Evolutionary conservation across 2,113 vertebrate genomes (phyloP).

Genomic region (Ailurus styani): DNA sequence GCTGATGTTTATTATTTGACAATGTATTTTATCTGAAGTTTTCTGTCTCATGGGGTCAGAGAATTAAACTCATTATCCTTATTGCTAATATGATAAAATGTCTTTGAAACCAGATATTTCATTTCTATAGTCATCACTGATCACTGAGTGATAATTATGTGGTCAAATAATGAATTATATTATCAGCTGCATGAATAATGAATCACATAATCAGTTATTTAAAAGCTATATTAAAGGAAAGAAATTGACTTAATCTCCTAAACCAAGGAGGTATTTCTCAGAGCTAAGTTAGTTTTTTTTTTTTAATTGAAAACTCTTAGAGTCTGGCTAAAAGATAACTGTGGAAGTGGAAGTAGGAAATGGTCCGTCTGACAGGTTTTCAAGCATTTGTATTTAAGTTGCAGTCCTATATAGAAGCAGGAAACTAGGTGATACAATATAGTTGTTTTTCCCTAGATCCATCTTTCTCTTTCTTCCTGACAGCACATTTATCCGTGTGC

Average conservation of each 20-base stretch:
- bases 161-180: slow-evolving; percentile 28
- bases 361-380: background rate
- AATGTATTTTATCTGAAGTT: background rate
- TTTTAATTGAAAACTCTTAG: background rate
- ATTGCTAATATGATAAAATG: background rate
- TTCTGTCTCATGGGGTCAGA: background rate
- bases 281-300: background rate
- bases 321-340: background rate
- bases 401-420: background rate
- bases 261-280: background rate
- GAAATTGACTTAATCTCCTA: background rate
- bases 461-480: background rate
- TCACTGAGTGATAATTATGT: background rate
- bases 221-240: background rate
- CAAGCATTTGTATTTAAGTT: background rate
- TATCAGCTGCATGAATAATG: slow-evolving; percentile 26
- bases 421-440: background rate
- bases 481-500: background rate
- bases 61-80: background rate
- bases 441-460: background rate
- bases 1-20: background rate
- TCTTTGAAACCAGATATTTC: slow-evolving; percentile 12
- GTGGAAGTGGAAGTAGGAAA: background rate
- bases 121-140: background rate
- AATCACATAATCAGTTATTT: background rate